phyloP scores from a whole-genome alignment of 2,797 vertebrate genomes.

The Crocodylus rhombifer region DNA sequence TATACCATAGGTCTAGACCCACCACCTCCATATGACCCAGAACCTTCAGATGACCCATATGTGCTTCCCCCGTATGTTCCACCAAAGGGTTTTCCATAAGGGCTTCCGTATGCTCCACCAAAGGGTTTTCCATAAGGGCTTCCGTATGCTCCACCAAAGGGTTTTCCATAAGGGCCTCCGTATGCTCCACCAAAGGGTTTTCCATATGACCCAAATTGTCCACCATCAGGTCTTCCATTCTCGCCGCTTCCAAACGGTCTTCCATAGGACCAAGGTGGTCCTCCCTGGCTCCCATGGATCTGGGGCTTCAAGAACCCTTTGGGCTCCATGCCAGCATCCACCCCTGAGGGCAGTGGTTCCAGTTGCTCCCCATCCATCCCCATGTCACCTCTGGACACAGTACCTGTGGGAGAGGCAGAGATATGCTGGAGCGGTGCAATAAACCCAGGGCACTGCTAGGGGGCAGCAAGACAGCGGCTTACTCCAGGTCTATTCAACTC shows the following conservation, averaged over 20 bases:
- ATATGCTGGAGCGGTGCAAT: too few species aligned
- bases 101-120: too few species aligned
- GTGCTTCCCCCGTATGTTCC: too few species aligned
- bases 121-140: too few species aligned
- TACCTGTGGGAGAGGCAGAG: not conserved
- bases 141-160: too few species aligned
- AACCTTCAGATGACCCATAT: not conserved
- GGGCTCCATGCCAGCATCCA: not conserved
- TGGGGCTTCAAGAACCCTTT: not conserved
- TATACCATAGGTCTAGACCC: too few species aligned
- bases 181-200: not conserved
- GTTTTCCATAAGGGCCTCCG: not conserved
- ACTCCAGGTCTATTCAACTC: not conserved
- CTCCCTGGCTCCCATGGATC: not conserved
- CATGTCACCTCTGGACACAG: not conserved
- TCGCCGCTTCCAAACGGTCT: too few species aligned
- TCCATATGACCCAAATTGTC: not conserved
- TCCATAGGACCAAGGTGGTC: too few species aligned
- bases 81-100: too few species aligned
- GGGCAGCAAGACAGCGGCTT: not conserved
- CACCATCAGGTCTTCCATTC: not conserved
- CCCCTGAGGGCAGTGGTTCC: not conserved
- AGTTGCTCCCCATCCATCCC: not conserved
- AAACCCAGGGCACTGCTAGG: not conserved
- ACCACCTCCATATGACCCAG: not conserved